Conservation (phyloP, 2,113 vertebrate genomes). For the Nothoprocta perdicaria region DNA sequence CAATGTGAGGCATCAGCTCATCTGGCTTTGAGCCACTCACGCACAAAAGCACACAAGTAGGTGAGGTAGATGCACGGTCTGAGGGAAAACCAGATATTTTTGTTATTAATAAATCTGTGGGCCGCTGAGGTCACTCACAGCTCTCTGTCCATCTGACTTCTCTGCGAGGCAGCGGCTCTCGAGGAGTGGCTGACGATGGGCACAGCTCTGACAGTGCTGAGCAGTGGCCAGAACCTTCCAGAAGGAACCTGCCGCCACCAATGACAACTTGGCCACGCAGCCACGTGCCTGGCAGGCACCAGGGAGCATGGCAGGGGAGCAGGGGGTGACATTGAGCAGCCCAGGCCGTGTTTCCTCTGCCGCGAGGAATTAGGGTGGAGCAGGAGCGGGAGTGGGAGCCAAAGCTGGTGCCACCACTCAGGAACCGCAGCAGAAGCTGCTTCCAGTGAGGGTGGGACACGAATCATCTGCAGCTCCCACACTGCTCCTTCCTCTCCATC, state of each 20-base stretch:
- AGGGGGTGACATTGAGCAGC: too few relatives aligned
- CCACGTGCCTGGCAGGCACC: too few relatives aligned
- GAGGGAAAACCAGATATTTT: neutral
- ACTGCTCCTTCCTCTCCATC: neutral
- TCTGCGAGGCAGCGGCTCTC: neutral
- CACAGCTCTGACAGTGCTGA: too few relatives aligned
- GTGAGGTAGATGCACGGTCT: neutral
- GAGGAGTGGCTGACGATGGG: neutral
- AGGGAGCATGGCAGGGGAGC: neutral
- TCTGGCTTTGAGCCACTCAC: too few relatives aligned
- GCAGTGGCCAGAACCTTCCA: too few relatives aligned
- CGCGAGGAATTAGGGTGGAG: too few relatives aligned
- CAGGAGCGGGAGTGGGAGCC: too few relatives aligned
- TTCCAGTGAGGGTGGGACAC: neutral
- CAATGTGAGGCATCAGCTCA: too few relatives aligned
- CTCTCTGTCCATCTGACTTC: neutral
- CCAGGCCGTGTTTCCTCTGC: neutral
- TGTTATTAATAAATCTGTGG: neutral
- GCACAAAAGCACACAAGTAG: neutral
- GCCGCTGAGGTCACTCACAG: neutral
- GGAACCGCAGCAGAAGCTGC: neutral
- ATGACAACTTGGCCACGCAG: too few relatives aligned
- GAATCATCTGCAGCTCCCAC: neutral
- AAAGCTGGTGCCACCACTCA: too few relatives aligned
- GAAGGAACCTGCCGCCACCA: neutral